Percentiles rank a stretch among this genome's conserved stretches.
phyloP scores from a whole-genome alignment of 2,888 invertebrate species.

The Lepidochrysops patricia region DNA sequence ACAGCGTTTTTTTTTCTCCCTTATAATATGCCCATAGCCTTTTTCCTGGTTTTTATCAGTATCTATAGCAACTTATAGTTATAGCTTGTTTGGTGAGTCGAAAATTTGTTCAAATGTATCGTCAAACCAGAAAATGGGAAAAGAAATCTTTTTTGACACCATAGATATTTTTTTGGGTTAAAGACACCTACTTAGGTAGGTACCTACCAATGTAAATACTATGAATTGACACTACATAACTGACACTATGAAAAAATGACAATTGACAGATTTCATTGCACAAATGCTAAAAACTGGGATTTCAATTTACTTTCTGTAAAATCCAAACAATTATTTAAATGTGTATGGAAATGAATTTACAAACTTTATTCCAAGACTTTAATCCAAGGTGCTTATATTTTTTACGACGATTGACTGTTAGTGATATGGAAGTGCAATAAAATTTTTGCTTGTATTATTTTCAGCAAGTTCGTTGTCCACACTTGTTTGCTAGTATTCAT shows the following conservation, averaged over 20 bases:
- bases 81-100: no score
- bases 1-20: no score
- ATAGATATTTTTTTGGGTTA: no score
- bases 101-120: no score
- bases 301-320: constrained; percentile 2
- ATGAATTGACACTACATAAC: not conserved
- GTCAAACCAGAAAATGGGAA: no score
- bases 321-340: constrained; percentile 33
- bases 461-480: constrained; percentile 97
- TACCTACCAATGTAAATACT: no score
- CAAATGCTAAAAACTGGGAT: not conserved
- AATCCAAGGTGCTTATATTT: constrained; percentile 83
- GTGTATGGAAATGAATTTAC: constrained; percentile 85
- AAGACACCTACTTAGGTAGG: no score
- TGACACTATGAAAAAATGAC: not conserved
- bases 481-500: constrained; percentile 94
- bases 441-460: constrained; percentile 22
- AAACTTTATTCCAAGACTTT: constrained; percentile 91
- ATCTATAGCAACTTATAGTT: no score
- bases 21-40: no score
- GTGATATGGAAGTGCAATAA: constrained; percentile 1
- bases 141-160: no score
- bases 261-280: not conserved
- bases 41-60: no score
- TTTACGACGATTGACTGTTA: not conserved